Evolutionary conservation across 2,888 invertebrate genomes (phyloP), one percentile per base, ranked within the genome.

Genomic region (Dryobota labecula): DNA sequence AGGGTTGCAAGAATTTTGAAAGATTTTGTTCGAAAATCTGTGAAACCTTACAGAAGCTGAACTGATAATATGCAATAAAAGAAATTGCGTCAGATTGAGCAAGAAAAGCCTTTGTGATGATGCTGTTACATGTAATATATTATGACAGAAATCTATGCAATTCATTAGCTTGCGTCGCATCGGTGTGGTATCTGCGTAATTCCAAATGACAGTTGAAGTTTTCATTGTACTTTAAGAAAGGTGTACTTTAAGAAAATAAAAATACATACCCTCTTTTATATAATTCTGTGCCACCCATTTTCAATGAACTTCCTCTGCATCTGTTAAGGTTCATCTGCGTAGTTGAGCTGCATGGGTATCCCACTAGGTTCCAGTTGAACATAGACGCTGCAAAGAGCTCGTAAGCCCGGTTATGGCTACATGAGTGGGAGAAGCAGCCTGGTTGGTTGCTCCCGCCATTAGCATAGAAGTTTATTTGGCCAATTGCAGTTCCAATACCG

Each of bases 401-500:
- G 82, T 88, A 92, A 0, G 93, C 90, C 9, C 94, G 88, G 54
- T 90, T 86, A 73, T 94, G 94, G 70, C 86, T 87, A 77, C 94
- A 94, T 0, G 76, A 15, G 60, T 90, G 86, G 4, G 81, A 86
- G 0, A 85, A 20, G 69, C 95, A 95, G 0, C 95, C 95, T 0
- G 95, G 95, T 78, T 95, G 98, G 86, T 97, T 96, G 63, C 96
- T 96, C 0, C 99, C 99, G 0, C 98, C 98, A 87, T 99, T 99
- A 0, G 98, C 98, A 91, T 97, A 99, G 93, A 98, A 98, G 93
- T 99, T 99, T 0, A 98, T 97, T 89, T 98, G 97, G 0, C 98
- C 99, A 56, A 98, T 96, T 0, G 97, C 96, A 84, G 97, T 97
- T 33, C 97, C 97, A 82, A 98, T 97, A 0, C 99, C 99, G 53